Evolutionary conservation across 1,140 invertebrate species (phyloP).

Genomic region (Lepidostoma basale): DNA sequence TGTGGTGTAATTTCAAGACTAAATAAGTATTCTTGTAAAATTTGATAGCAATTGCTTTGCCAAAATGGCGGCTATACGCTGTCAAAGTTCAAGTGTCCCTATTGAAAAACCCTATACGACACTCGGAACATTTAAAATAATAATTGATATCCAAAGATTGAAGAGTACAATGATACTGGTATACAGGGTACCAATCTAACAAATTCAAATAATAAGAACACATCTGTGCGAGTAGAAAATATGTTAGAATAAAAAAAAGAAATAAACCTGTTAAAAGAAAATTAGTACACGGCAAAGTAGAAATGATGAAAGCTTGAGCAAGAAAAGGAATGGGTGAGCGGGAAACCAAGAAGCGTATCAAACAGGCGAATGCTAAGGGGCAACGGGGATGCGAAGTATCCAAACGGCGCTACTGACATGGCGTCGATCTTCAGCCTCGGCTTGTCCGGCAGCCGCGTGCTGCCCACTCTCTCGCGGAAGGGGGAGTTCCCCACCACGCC

Average conservation of each 20-base stretch:
- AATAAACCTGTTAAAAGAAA: constrained; percentile 2
- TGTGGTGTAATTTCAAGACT: too few relatives aligned
- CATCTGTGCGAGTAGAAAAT: not conserved
- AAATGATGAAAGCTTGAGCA: not conserved
- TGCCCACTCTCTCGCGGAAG: constrained; percentile 84
- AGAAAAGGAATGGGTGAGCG: not conserved
- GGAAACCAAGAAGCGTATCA: constrained; percentile 25
- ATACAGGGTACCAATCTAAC: too few relatives aligned
- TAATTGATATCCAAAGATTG: too few relatives aligned
- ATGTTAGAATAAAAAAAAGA: not conserved
- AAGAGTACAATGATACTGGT: too few relatives aligned
- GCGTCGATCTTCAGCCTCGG: constrained; percentile 78
- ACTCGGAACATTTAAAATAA: too few relatives aligned
- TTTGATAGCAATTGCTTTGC: too few relatives aligned
- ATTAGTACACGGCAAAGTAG: not conserved
- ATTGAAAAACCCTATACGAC: too few relatives aligned
- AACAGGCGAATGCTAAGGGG: constrained; percentile 11
- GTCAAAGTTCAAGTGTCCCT: too few relatives aligned
- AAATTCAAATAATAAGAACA: too few relatives aligned
- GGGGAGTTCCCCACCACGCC: constrained; percentile 76
- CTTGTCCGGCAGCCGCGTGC: constrained; percentile 82
- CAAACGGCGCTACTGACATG: constrained; percentile 53
- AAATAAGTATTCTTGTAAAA: too few relatives aligned
- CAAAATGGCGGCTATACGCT: too few relatives aligned
- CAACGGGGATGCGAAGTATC: constrained; percentile 15